phyloP scores from a whole-genome alignment of 2,888 invertebrate species.

The Podabrus alpinus region DNA sequence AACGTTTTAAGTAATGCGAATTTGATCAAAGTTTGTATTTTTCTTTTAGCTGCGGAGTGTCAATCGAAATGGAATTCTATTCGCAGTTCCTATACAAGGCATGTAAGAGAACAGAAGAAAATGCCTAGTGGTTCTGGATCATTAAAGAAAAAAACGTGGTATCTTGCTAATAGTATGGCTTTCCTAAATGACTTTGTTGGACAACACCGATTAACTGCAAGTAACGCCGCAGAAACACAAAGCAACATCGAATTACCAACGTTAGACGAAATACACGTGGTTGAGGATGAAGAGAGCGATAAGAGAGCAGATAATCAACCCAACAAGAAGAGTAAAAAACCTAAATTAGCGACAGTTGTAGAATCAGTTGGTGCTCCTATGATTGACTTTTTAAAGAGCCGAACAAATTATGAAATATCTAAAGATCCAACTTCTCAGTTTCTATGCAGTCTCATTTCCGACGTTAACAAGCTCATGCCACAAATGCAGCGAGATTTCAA shows the following conservation, averaged over 20 bases:
- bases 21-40: too few species aligned
- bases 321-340: not conserved
- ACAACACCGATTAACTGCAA: slow-evolving; percentile 2
- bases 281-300: not conserved
- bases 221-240: not conserved
- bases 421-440: too few species aligned
- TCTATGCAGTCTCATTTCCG: too few species aligned
- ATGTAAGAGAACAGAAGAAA: not conserved
- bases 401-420: too few species aligned
- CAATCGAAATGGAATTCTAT: too few species aligned
- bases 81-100: not conserved
- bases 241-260: too few species aligned
- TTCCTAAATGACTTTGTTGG: slow-evolving; percentile 1
- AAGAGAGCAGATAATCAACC: too few species aligned
- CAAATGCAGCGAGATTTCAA: too few species aligned
- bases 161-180: not conserved
- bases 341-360: not conserved
- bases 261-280: not conserved
- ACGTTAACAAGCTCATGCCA: too few species aligned
- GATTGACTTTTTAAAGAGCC: slow-evolving; percentile 1
- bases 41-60: too few species aligned
- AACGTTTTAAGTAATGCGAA: too few species aligned
- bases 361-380: not conserved
- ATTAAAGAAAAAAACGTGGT: not conserved
- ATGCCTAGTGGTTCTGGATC: not conserved